Evolutionary conservation across 2,888 invertebrate species (phyloP).

Genomic region (Aporophyla lueneburgensis): DNA sequence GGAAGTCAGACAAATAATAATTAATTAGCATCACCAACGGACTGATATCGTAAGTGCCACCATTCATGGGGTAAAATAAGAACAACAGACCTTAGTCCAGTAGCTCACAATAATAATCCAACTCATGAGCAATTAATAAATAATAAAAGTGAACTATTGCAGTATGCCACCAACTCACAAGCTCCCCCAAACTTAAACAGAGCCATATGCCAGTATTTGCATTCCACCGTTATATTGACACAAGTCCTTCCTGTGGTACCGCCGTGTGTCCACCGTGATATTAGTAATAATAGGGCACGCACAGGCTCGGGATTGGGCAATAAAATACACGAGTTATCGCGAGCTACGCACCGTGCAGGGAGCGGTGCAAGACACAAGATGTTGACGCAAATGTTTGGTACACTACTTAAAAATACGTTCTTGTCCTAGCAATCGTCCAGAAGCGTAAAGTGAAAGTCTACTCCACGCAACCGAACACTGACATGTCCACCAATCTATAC

Average conservation of each 20-base stretch:
- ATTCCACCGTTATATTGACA: constrained; percentile 53
- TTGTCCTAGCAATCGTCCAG: neutral
- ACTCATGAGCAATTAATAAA: constrained; percentile 14
- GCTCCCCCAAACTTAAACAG: constrained; percentile 46
- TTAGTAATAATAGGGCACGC: constrained; percentile 72
- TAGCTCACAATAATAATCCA: constrained; percentile 20
- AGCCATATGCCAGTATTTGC: constrained; percentile 59
- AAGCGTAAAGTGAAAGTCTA: neutral
- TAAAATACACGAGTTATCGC: constrained; percentile 80
- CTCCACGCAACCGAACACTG: too few species aligned
- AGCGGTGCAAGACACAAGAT: constrained; percentile 27
- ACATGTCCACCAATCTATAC: too few species aligned
- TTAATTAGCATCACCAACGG: neutral
- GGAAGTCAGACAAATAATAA: neutral
- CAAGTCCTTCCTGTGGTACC: constrained; percentile 38
- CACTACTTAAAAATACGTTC: neutral
- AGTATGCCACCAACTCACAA: neutral
- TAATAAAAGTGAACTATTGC: constrained; percentile 12
- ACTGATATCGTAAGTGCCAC: too few species aligned
- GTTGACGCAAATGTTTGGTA: neutral
- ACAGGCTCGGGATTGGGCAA: constrained; percentile 75
- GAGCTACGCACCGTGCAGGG: constrained; percentile 64
- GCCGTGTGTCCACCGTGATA: constrained; percentile 62
- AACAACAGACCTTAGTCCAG: neutral
- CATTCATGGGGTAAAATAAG: neutral